Evolutionary conservation across 2,888 invertebrate genomes (phyloP).

Genomic region (Limulus polyphemus): DNA sequence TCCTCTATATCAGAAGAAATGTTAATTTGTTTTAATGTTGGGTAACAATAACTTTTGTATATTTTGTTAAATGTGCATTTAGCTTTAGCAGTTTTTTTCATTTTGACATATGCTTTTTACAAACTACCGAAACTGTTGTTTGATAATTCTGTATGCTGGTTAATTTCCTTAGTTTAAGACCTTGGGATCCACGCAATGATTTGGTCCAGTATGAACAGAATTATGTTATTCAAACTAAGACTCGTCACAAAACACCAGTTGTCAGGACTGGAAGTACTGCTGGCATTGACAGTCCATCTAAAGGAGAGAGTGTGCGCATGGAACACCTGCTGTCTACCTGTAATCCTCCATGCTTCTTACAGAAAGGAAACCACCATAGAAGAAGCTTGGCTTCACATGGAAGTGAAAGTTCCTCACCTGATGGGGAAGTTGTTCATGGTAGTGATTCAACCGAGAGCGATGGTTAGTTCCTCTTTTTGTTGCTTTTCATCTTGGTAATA

Average conservation of each 20-base stretch:
- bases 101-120: too few species aligned
- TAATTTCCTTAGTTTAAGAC: constrained; percentile 45
- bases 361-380: constrained; percentile 8
- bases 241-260: constrained; percentile 58
- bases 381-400: constrained; percentile 11
- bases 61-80: too few species aligned
- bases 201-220: constrained; percentile 72
- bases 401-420: constrained; percentile 21
- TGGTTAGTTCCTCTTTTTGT: constrained; percentile 3
- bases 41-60: too few species aligned
- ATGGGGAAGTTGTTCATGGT: constrained; percentile 16
- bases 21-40: too few species aligned
- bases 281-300: constrained; percentile 43
- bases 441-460: constrained; percentile 23
- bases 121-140: too few species aligned
- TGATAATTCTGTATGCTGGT: too few species aligned
- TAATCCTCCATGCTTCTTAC: constrained; percentile 11
- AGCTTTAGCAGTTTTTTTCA: too few species aligned
- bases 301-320: constrained; percentile 18
- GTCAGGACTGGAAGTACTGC: constrained; percentile 57
- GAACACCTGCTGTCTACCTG: constrained; percentile 14
- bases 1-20: too few species aligned
- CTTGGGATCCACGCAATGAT: constrained; percentile 76
- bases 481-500: too few species aligned
- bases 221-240: constrained; percentile 63